Percentiles rank a stretch among this genome's conserved stretches.
Evolutionary conservation across 2,797 vertebrate species (phyloP).

Genomic region (Acanthornis magna): DNA sequence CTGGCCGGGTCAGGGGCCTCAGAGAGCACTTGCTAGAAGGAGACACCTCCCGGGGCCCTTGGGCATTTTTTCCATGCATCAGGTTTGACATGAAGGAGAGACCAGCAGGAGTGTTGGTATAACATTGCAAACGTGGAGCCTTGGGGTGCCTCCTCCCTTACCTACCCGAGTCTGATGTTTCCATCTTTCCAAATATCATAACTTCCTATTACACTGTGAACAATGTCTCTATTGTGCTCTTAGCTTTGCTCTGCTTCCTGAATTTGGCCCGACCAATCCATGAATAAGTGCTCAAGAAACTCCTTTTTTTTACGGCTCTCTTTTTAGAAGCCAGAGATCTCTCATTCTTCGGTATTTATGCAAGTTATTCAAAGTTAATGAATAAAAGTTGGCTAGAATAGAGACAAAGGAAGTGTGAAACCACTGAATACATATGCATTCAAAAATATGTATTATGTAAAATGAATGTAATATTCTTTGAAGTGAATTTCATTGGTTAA

Average conservation of each 20-base stretch:
- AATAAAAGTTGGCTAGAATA: neutral
- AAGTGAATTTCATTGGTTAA: neutral
- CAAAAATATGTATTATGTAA: neutral
- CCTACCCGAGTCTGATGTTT: neutral
- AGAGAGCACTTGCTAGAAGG: neutral
- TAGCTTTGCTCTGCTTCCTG: neutral
- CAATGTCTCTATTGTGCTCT: neutral
- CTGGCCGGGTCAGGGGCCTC: neutral
- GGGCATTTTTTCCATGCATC: neutral
- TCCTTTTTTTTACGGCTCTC: neutral
- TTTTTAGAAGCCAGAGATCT: neutral
- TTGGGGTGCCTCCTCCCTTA: neutral
- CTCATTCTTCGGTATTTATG: neutral
- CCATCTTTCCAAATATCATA: neutral
- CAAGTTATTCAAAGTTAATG: neutral
- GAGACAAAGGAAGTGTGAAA: neutral
- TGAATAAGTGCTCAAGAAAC: neutral
- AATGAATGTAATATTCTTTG: neutral
- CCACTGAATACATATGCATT: neutral
- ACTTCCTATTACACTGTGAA: neutral
- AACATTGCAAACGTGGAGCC: neutral
- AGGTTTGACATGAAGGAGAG: neutral
- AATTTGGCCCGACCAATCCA: neutral
- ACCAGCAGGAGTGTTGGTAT: neutral
- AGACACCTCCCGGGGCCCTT: accelerated